These are phyloP conservation scores for Chelidonichthys spinosus DNA, from an alignment of 2,797 vertebrate genomes.

Conservation along the genomic window DNA sequence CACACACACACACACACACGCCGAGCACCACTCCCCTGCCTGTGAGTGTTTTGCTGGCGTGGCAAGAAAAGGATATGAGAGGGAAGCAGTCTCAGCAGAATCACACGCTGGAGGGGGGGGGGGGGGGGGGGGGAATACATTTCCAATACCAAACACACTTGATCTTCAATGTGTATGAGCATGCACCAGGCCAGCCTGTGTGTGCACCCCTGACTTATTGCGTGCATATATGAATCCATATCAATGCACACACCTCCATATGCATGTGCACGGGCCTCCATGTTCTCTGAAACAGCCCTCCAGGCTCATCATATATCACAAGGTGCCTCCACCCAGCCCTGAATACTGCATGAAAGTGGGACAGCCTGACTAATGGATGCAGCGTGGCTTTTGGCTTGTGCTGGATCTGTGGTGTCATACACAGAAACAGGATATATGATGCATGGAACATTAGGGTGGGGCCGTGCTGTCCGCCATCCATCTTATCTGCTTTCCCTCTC, in stretches of 20 bases:
- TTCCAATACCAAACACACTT: conserved; percentile 55
- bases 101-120: conserved; percentile 34
- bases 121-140: conserved; percentile 60
- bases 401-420: conserved; percentile 32
- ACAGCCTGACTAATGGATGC: conserved; percentile 62
- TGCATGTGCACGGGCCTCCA: conserved; percentile 8
- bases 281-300: conserved; percentile 6
- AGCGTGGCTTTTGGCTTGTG: conserved; percentile 34
- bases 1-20: conserved; percentile 5
- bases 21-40: conserved; percentile 34
- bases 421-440: conserved; percentile 47
- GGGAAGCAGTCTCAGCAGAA: conserved; percentile 79
- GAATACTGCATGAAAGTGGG: conserved; percentile 65
- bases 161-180: conserved; percentile 25
- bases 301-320: conserved; percentile 58
- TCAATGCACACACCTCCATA: conserved; percentile 20
- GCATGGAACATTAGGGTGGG: conserved; percentile 42
- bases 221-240: conserved; percentile 37
- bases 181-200: conserved; percentile 11
- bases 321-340: conserved; percentile 40
- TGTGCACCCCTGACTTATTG: conserved; percentile 13
- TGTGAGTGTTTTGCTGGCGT: conserved; percentile 74
- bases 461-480: conserved; percentile 29
- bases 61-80: conserved; percentile 78
- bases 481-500: conserved; percentile 36